phyloP scores from a whole-genome alignment of 1,140 invertebrate genomes.

The Camponotus vicinus region DNA sequence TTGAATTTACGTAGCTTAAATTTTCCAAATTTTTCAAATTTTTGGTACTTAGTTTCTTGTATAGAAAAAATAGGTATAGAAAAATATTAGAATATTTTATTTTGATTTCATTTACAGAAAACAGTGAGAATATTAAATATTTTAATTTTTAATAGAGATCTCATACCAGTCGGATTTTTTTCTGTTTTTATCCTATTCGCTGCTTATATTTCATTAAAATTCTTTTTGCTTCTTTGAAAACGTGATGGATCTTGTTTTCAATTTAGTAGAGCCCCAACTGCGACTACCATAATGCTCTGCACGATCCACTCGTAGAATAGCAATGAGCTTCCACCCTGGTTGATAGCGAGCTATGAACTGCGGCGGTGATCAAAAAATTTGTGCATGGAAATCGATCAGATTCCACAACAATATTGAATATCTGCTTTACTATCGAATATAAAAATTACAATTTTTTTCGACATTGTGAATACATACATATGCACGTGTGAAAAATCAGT shows the following conservation, averaged over 20 bases:
- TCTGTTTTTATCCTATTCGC: constrained; percentile 39
- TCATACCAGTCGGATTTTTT: constrained; percentile 80
- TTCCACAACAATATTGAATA: constrained; percentile 32
- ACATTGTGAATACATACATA: neutral
- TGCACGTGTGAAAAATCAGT: neutral
- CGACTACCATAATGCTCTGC: constrained; percentile 79
- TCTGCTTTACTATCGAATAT: neutral
- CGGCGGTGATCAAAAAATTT: constrained; percentile 55
- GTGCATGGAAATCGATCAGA: constrained; percentile 31
- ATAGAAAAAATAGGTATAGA: neutral
- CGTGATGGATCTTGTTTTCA: constrained; percentile 86
- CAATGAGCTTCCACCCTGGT: constrained; percentile 80
- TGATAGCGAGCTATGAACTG: constrained; percentile 41
- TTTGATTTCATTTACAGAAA: neutral
- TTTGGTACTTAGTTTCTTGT: neutral
- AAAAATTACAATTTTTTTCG: neutral
- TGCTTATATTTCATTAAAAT: constrained; percentile 86
- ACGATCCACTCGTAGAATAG: constrained; percentile 81
- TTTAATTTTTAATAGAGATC: constrained; percentile 71
- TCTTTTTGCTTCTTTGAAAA: constrained; percentile 84
- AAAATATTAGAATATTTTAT: neutral
- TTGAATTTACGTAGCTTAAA: neutral
- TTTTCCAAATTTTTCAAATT: neutral
- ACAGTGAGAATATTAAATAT: neutral
- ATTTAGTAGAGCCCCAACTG: constrained; percentile 84